These are phyloP conservation scores for Liparis tanakae DNA, from an alignment of 2,797 vertebrate species.

Conservation along the genomic window DNA sequence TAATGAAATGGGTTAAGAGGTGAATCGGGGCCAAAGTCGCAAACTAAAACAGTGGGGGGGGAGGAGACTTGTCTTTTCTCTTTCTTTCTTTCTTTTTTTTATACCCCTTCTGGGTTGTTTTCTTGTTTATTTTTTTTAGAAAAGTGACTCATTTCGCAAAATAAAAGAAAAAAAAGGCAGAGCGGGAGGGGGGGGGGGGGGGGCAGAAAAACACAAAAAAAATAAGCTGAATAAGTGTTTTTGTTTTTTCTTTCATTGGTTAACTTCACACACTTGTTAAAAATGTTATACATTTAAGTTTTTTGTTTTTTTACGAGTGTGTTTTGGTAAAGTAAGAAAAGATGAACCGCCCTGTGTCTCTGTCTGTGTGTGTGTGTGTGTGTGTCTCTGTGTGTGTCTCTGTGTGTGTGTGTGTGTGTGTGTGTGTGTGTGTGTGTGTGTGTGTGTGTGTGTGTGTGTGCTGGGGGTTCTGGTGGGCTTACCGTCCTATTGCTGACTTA, in stretches of 20 bases:
- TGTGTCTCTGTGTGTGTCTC: neutral
- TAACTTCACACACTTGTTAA: slow-evolving; percentile 57
- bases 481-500: slow-evolving; percentile 77
- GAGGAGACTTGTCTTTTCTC: neutral
- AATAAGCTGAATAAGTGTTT: slow-evolving; percentile 56
- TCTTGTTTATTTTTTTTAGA: slow-evolving; percentile 17
- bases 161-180: neutral
- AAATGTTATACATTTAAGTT: slow-evolving; percentile 39
- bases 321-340: slow-evolving; percentile 86
- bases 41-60: slow-evolving; percentile 23
- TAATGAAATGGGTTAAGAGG: too few species aligned
- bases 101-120: neutral
- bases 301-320: slow-evolving; percentile 81
- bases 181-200: slow-evolving; percentile 21
- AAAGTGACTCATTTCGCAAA: slow-evolving; percentile 51
- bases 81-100: slow-evolving; percentile 4
- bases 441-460: too few species aligned
- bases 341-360: slow-evolving; percentile 64
- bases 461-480: slow-evolving; percentile 45
- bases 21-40: neutral
- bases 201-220: slow-evolving; percentile 23
- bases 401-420: too few species aligned
- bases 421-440: too few species aligned
- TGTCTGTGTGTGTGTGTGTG: too few species aligned
- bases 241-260: slow-evolving; percentile 83